Conservation (phyloP, 2,797 vertebrate genomes). For the Pampus argenteus region DNA sequence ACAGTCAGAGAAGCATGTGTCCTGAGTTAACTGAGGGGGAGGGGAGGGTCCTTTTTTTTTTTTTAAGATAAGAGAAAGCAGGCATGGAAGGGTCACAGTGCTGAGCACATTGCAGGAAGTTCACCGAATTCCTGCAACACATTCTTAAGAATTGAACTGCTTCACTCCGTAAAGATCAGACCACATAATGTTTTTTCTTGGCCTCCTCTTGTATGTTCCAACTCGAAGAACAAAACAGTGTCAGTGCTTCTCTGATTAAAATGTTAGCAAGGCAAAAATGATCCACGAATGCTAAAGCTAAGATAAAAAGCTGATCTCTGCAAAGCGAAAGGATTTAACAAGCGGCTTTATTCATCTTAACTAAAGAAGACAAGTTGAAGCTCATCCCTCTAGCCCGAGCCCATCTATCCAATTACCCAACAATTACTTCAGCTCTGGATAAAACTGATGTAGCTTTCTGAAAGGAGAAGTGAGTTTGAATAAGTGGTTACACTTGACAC, state of each 20-base stretch:
- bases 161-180: slow-evolving; percentile 18
- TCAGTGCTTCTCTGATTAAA: slow-evolving; percentile 14
- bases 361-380: slow-evolving; percentile 12
- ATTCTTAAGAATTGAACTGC: slow-evolving; percentile 58
- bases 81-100: slow-evolving; percentile 13
- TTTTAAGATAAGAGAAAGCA: slow-evolving; percentile 7
- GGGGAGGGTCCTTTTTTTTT: accelerated
- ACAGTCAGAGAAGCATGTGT: background rate
- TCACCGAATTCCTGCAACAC: slow-evolving; percentile 47
- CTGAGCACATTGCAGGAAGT: slow-evolving; percentile 40
- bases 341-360: slow-evolving; percentile 27
- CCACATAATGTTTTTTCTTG: slow-evolving; percentile 33
- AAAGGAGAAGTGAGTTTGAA: slow-evolving; percentile 11
- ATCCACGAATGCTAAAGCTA: background rate
- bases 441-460: slow-evolving; percentile 25
- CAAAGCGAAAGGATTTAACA: slow-evolving; percentile 26
- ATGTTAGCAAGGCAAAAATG: background rate
- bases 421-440: slow-evolving; percentile 21
- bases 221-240: background rate
- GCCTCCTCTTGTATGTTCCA: slow-evolving; percentile 3
- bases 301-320: background rate
- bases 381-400: slow-evolving; percentile 18
- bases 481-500: slow-evolving; percentile 28
- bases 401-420: slow-evolving; percentile 37
- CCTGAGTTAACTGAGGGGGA: background rate